Evolutionary conservation across 2,888 invertebrate genomes (phyloP).

Genomic region (Limnephilus rhombicus): DNA sequence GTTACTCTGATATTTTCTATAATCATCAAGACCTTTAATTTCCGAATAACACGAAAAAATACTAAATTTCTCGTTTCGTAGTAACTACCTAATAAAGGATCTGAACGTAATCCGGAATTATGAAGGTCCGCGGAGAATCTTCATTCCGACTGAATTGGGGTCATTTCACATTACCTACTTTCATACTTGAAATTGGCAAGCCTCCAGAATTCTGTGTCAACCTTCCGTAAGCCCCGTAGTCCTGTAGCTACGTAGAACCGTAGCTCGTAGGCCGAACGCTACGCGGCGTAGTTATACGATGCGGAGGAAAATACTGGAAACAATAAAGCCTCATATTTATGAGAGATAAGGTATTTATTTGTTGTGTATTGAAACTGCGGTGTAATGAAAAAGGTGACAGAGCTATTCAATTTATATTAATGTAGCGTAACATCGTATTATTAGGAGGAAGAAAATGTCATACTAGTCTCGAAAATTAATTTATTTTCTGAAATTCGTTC

Average conservation of each 20-base stretch:
- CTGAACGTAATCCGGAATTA: slow-evolving; percentile 9
- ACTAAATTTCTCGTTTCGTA: neutral
- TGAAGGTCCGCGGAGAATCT: slow-evolving; percentile 5
- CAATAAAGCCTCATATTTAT: slow-evolving; percentile 1
- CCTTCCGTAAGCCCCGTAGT: neutral
- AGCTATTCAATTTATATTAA: neutral
- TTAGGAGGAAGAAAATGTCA: neutral
- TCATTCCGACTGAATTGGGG: slow-evolving; percentile 1
- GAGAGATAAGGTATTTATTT: neutral
- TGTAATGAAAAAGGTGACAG: neutral
- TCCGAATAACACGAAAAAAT: neutral
- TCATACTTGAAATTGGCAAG: slow-evolving; percentile 4
- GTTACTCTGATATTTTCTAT: neutral
- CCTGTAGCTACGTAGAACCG: neutral
- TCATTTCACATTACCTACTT: slow-evolving; percentile 10
- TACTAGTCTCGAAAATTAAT: neutral
- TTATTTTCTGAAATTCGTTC: no score
- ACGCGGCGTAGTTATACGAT: neutral
- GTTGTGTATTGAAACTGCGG: neutral
- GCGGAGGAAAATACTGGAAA: neutral
- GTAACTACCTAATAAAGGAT: neutral
- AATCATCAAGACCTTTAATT: neutral
- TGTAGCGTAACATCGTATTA: neutral
- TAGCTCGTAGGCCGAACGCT: neutral
- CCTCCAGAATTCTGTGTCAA: slow-evolving; percentile 9